Conservation (phyloP, 2,888 invertebrate genomes). For the Seira musarum region DNA sequence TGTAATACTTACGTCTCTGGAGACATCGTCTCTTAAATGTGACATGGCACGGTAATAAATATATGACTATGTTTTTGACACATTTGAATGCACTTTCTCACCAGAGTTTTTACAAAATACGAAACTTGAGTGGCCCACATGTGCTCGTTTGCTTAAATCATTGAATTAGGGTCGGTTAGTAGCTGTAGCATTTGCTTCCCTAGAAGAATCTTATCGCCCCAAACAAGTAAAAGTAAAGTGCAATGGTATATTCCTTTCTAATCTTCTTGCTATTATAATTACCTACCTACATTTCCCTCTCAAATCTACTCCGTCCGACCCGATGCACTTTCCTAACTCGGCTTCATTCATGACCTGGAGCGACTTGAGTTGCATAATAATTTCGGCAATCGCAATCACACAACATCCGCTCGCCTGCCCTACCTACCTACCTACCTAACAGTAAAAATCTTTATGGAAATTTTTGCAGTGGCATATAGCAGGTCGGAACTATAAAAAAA, state of each 20-base stretch:
- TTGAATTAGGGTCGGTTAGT: not conserved
- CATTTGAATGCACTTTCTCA: conserved; percentile 32
- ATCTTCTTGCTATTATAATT: not conserved
- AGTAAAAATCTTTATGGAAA: not conserved
- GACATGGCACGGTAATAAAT: conserved; percentile 14
- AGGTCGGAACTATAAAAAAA: conserved; percentile 45
- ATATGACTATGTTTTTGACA: conserved; percentile 8
- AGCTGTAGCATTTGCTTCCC: not conserved
- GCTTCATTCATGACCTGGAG: conserved; percentile 13
- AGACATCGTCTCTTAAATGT: not conserved
- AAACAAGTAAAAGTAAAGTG: not conserved
- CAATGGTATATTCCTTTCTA: not conserved
- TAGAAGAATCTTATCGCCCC: not conserved
- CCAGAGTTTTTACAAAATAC: conserved; percentile 8
- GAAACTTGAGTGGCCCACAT: not conserved
- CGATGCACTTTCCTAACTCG: not conserved
- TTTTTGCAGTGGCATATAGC: conserved; percentile 3
- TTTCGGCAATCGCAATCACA: conserved; percentile 16
- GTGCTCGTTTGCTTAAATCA: too few species aligned
- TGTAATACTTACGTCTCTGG: not conserved
- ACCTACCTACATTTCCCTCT: not conserved
- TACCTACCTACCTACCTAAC: not conserved
- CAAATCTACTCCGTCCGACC: too few species aligned
- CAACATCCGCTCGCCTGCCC: not conserved
- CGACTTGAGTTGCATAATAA: conserved; percentile 50